Base-by-base conservation (phyloP, 64 coral and sea anemone species). In the Dendronephthya gigantea region DNA sequence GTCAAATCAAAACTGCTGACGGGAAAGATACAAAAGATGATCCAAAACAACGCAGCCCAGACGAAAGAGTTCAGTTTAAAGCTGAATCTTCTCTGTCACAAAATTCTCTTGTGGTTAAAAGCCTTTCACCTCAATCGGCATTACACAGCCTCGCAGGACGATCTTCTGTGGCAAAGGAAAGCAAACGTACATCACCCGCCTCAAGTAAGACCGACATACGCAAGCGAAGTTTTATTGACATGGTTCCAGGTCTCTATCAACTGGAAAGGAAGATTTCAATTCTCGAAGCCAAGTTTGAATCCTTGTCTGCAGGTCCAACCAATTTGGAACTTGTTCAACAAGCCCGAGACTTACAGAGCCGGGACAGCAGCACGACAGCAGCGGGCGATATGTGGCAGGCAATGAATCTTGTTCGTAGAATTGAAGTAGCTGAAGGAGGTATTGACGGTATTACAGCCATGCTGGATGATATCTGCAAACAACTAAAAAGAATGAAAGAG, bases 341-440 rank as follows among this genome's bases (percentile, higher is more conserved):
- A 79, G 72, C 72, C 19, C 72, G 72, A 16, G 72, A 79, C 30
- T 39, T 36, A 33, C 72, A 79, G 22, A 79, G 72, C 72, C 32
- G 32, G 2, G 72, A 36, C 32, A 79, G 72, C 36, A 29, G 72
- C 29, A 79, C 72, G 1, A 62, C 19, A 1, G 36, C 72, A 9
- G 72, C 72, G 29, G 72, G 72, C 12, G 72, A 79, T 79, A 79
- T 79, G 72, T 79, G 72, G 72, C 72, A 79, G 36, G 17, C 72
- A 9, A 79, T 79, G 72, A 79, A 34, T 39, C 32, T 79, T 7
- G 72, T 79, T 36, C 72, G 72, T 12, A 79, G 72, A 79, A 35
- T 79, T 39, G 72, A 79, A 79, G 72, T 79, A 28, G 32, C 36
- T 35, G 72, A 79, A 39, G 72, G 27, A 34, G 72, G 30, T 17